Evolutionary conservation across 2,797 vertebrate genomes (phyloP).

Genomic region (Luscinia megarhynchos): DNA sequence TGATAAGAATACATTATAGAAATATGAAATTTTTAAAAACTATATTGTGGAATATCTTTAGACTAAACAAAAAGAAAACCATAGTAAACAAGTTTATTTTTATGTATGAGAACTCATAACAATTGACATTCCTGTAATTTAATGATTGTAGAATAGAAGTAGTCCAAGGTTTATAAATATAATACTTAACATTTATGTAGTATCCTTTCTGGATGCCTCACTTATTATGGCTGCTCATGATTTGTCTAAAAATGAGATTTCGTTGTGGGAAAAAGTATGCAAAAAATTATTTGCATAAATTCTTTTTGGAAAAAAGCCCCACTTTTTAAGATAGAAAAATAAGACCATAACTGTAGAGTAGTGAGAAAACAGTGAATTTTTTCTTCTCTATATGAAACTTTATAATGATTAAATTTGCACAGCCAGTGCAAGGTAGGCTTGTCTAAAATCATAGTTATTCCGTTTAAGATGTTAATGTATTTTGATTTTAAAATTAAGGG

Average conservation of each 20-base stretch:
- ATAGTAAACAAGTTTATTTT: neutral
- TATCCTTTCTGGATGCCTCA: neutral
- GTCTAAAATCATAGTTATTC: neutral
- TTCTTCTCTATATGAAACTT: neutral
- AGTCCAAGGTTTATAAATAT: neutral
- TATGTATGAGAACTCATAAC: neutral
- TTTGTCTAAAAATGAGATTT: neutral
- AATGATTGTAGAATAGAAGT: neutral
- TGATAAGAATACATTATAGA: neutral
- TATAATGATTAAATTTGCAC: neutral
- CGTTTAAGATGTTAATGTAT: neutral
- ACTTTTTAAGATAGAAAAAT: neutral
- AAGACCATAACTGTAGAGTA: neutral
- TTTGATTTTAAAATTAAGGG: neutral
- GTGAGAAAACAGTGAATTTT: neutral
- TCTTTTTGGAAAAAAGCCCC: neutral
- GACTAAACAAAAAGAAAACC: neutral
- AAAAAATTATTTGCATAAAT: neutral
- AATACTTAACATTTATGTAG: neutral
- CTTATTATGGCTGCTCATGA: neutral
- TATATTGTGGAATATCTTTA: neutral
- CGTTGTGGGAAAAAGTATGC: neutral
- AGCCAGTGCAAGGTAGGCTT: rapidly evolving
- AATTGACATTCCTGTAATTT: neutral
- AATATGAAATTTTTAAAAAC: neutral